Evolutionary conservation across 2,797 vertebrate genomes (phyloP).

Genomic region (Columba guinea): DNA sequence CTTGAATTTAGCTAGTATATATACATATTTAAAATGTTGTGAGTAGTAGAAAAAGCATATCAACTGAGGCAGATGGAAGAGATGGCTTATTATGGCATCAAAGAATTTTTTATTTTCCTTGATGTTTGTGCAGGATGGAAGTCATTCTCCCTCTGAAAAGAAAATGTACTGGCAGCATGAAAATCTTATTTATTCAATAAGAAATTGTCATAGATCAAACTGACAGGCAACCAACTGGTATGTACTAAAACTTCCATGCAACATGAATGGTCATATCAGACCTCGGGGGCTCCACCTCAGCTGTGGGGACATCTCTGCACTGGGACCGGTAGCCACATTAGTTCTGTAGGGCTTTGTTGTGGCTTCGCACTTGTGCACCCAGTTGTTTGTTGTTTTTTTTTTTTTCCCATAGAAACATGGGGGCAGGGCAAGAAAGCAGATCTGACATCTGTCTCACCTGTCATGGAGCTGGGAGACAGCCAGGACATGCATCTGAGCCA

Average conservation of each 20-base stretch:
- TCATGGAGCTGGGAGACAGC: neutral
- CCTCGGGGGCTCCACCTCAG: neutral
- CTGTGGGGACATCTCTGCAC: neutral
- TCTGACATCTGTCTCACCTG: slow-evolving; percentile 51
- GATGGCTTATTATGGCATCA: neutral
- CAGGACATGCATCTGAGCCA: neutral
- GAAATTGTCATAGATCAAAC: neutral
- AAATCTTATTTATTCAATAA: neutral
- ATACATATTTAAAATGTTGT: neutral
- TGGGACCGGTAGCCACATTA: rapidly evolving
- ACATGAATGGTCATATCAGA: neutral
- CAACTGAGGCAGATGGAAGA: neutral
- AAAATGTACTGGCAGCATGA: neutral
- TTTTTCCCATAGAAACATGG: neutral
- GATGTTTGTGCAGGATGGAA: neutral
- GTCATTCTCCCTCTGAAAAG: neutral
- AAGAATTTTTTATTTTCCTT: neutral
- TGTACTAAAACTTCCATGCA: neutral
- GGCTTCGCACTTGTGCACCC: neutral
- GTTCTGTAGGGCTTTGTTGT: neutral
- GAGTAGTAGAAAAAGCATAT: neutral
- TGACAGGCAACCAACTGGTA: neutral
- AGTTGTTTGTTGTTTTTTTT: neutral
- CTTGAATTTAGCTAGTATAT: neutral
- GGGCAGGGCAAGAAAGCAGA: neutral